Conservation (phyloP, 2,888 invertebrate genomes). For the Lordiphosa fenestrarum region DNA sequence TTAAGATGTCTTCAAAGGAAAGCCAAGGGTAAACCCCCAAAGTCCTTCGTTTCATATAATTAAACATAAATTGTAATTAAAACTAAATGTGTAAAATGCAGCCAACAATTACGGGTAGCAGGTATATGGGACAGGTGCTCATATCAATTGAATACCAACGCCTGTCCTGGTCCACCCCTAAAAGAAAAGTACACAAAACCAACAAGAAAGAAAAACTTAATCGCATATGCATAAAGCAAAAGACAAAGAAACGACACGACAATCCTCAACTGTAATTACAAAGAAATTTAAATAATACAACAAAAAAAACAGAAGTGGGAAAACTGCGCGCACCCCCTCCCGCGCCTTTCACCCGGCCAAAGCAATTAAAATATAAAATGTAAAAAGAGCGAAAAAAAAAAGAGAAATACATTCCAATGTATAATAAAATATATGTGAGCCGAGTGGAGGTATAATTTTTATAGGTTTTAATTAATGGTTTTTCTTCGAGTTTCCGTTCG, state of each 20-base stretch:
- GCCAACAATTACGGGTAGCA: slow-evolving; percentile 24
- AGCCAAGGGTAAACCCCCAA: too few species aligned
- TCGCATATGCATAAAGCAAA: slow-evolving; percentile 42
- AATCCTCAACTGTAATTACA: slow-evolving; percentile 37
- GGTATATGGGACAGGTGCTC: slow-evolving; percentile 47
- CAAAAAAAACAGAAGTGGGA: slow-evolving; percentile 37
- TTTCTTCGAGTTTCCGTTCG: slow-evolving; percentile 35
- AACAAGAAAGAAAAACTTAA: slow-evolving; percentile 40
- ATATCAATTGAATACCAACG: slow-evolving; percentile 64
- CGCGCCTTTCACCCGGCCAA: not conserved
- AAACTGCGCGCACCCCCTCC: slow-evolving; percentile 17
- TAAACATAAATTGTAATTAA: slow-evolving; percentile 31
- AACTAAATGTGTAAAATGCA: slow-evolving; percentile 15
- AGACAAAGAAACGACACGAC: slow-evolving; percentile 48
- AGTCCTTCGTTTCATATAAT: slow-evolving; percentile 23
- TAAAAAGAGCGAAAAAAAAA: slow-evolving; percentile 13
- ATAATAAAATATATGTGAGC: slow-evolving; percentile 41
- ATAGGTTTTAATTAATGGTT: slow-evolving; percentile 75
- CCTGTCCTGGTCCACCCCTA: slow-evolving; percentile 22
- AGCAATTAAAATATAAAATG: slow-evolving; percentile 58
- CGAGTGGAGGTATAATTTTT: slow-evolving; percentile 61
- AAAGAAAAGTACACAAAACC: slow-evolving; percentile 17
- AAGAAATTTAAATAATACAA: slow-evolving; percentile 39
- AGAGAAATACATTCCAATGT: slow-evolving; percentile 34
- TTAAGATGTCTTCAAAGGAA: not conserved